Percentiles rank a stretch among this genome's conserved stretches.
Conservation (phyloP, 2,888 invertebrate genomes). For the Mechanitis mazaeus region DNA sequence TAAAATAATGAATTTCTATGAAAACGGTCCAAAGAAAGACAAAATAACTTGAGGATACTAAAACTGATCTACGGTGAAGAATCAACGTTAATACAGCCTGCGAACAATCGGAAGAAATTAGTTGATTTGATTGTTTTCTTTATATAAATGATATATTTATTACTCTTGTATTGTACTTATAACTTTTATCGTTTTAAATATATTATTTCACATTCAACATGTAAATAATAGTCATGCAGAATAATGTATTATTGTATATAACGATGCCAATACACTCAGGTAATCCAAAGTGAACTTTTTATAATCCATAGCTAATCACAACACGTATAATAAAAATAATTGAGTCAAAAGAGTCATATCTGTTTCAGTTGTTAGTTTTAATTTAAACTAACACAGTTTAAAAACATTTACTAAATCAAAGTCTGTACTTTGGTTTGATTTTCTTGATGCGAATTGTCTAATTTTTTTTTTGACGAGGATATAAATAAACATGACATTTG, state of each 20-base stretch:
- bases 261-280: slow-evolving; percentile 17
- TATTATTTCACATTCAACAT: too few species aligned
- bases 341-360: slow-evolving; percentile 14
- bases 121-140: slow-evolving; percentile 17
- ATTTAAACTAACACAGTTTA: background rate
- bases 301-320: slow-evolving; percentile 32
- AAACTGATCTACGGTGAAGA: slow-evolving; percentile 38
- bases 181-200: too few species aligned
- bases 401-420: slow-evolving; percentile 1
- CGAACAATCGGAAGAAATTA: slow-evolving; percentile 28
- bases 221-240: too few species aligned
- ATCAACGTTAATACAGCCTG: slow-evolving; percentile 38
- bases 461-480: background rate
- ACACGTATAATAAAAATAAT: slow-evolving; percentile 35
- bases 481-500: slow-evolving; percentile 10
- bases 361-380: slow-evolving; percentile 9
- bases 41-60: slow-evolving; percentile 14
- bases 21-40: slow-evolving; percentile 2
- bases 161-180: too few species aligned
- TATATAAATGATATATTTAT: background rate
- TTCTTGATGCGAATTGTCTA: slow-evolving; percentile 6
- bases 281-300: slow-evolving; percentile 3
- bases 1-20: slow-evolving; percentile 1
- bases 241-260: too few species aligned
- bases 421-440: background rate